Conservation (phyloP, 2,888 invertebrate species). For the Operophtera brumata region DNA sequence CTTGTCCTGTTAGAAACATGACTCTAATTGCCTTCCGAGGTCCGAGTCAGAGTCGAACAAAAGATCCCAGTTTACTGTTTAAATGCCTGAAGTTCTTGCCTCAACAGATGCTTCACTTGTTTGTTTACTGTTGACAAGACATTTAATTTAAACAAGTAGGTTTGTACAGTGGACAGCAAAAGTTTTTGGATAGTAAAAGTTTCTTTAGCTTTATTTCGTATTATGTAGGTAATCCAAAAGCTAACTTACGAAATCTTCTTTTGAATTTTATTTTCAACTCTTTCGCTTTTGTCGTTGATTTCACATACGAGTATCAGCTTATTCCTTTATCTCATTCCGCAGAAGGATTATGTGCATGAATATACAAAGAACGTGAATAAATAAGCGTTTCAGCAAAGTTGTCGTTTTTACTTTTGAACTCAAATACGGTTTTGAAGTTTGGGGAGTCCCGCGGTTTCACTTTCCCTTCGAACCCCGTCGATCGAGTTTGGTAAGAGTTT, state of each 20-base stretch:
- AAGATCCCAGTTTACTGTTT: slow-evolving; percentile 19
- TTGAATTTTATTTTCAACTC: background rate
- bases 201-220: background rate
- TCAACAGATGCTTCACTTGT: slow-evolving; percentile 25
- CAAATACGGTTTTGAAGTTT: no score
- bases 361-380: no score
- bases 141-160: slow-evolving; percentile 4
- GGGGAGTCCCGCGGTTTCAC: no score
- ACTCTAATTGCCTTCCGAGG: slow-evolving; percentile 17
- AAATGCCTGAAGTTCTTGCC: slow-evolving; percentile 21
- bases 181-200: slow-evolving; percentile 1
- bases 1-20: background rate
- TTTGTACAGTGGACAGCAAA: background rate
- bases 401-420: no score
- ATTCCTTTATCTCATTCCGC: no score
- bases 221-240: background rate
- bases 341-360: no score
- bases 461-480: no score
- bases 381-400: no score
- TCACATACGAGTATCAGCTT: no score
- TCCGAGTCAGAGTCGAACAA: slow-evolving; percentile 11
- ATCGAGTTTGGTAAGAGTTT: no score
- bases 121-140: slow-evolving; percentile 23
- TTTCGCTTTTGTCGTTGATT: background rate
- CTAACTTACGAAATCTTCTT: background rate